Conservation (phyloP, 2,888 invertebrate genomes). For the Ypsolopha scabrella region DNA sequence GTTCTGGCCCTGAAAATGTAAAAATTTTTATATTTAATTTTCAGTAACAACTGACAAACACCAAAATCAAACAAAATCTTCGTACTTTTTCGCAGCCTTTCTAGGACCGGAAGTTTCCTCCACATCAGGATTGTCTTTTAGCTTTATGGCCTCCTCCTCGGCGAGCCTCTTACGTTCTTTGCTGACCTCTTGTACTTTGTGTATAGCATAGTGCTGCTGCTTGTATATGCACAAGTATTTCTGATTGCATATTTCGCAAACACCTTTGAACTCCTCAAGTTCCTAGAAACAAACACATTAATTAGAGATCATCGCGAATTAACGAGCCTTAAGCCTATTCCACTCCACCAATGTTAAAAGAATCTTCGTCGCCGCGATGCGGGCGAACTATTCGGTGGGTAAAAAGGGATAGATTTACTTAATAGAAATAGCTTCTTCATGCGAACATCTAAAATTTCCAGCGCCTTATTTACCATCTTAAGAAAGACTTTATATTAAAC, state of each 20-base stretch:
- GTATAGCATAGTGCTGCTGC: slow-evolving; percentile 65
- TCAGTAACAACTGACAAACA: too few species aligned
- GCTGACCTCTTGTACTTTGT: slow-evolving; percentile 34
- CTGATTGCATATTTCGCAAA: slow-evolving; percentile 65
- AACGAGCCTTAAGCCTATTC: too few species aligned
- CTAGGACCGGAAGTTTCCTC: slow-evolving; percentile 23
- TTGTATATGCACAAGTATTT: slow-evolving; percentile 67
- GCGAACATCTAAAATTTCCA: too few species aligned
- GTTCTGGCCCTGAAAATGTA: slow-evolving; percentile 38
- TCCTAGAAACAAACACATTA: slow-evolving; percentile 35
- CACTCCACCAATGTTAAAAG: too few species aligned
- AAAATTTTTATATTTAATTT: neutral
- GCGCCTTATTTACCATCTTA: too few species aligned
- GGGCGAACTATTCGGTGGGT: too few species aligned
- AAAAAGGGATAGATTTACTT: too few species aligned
- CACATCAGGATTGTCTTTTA: neutral
- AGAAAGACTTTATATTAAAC: too few species aligned
- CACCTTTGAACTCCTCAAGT: slow-evolving; percentile 47
- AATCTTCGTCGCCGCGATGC: too few species aligned
- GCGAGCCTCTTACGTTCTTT: slow-evolving; percentile 17
- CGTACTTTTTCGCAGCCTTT: slow-evolving; percentile 45
- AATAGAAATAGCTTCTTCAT: too few species aligned
- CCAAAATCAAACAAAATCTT: too few species aligned
- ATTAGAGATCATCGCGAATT: too few species aligned
- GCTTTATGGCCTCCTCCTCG: slow-evolving; percentile 17